Base-by-base conservation (phyloP, 2,797 vertebrate genomes). In the Xiphorhynchus erythropygius region DNA sequence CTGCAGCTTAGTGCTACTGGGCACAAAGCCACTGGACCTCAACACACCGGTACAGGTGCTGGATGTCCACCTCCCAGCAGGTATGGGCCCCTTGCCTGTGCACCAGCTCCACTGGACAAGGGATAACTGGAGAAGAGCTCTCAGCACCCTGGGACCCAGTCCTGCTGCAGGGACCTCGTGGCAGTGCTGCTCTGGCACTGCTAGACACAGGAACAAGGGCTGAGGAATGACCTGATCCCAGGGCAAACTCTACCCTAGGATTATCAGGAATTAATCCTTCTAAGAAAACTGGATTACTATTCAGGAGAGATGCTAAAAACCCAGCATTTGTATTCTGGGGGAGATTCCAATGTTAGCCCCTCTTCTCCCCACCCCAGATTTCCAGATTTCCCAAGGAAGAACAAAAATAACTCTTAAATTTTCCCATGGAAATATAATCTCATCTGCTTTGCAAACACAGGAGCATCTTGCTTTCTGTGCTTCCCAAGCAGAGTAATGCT, bases 341-440 rank as follows among this genome's bases (percentile, higher is more conserved):
- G 52, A 90, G 68, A 90, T 76, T 65, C 50, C 63, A 64, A 0
- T 11, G 17, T 76, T 76, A 78, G 47, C 11, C 23, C 37, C 50
- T 49, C 46, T 70, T 71, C 32, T 85, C 39, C 62, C 56, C 0
- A 0, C 41, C 28, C n/a, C 25, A 57, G 59, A 46, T 93, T 90
- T 90, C 76, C 71, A 57, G 59, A 46, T 93, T 90, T 90, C 79
- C 76, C 49, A 64, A 42, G 75, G 55, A 90, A 89, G 84, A 90
- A 52, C 47, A 67, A 73, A 94, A 92, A 80, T 77, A 70, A 33
- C 42, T 35, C 47, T 2, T 19, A 39, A 71, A 24, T 91, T 95
- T 77, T 93, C 85, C 77, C 49, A 10, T 42, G 57, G 81, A 93
- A 79, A 74, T 84, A 27, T 5, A 59, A 67, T 84, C 70, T 62